A percentile compares a stretch with the other conserved stretches of the same genome.
Conservation (phyloP, 2,113 vertebrate species). For the Shinisaurus crocodilurus region DNA sequence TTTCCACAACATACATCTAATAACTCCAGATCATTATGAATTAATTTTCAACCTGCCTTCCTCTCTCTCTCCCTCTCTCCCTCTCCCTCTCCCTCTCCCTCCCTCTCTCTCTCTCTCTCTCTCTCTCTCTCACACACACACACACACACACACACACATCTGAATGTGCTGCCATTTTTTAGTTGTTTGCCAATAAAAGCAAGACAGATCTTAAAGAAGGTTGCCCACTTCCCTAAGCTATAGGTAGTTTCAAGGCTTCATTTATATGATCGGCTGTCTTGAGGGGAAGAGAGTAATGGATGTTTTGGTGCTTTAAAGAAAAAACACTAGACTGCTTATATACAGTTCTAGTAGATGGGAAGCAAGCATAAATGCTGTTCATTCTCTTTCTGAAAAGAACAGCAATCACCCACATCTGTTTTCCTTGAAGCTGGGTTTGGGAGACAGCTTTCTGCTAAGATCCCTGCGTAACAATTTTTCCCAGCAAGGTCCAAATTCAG, state of each 20-base stretch:
- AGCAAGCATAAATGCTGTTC: not conserved
- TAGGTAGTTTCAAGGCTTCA: not conserved
- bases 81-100: not conserved
- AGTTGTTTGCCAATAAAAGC: too few species aligned
- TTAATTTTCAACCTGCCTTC: slow-evolving; percentile 45
- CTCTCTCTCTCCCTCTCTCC: not conserved
- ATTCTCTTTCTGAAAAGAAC: not conserved
- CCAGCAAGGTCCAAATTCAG: not conserved
- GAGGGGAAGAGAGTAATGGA: too few species aligned
- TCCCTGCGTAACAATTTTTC: not conserved
- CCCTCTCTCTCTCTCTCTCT: too few species aligned
- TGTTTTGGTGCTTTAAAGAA: not conserved
- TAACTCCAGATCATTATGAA: slow-evolving; percentile 53
- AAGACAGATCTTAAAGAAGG: not conserved
- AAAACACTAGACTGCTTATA: not conserved
- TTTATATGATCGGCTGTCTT: not conserved
- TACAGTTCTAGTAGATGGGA: not conserved
- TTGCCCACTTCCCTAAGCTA: not conserved
- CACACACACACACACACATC: too few species aligned
- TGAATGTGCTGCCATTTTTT: too few species aligned
- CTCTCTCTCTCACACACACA: too few species aligned
- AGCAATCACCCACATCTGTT: not conserved
- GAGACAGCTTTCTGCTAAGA: not conserved
- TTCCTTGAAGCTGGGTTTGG: not conserved
- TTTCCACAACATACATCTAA: slow-evolving; percentile 40